Conservation (phyloP, 2,797 vertebrate species). For the Staurois parvus region DNA sequence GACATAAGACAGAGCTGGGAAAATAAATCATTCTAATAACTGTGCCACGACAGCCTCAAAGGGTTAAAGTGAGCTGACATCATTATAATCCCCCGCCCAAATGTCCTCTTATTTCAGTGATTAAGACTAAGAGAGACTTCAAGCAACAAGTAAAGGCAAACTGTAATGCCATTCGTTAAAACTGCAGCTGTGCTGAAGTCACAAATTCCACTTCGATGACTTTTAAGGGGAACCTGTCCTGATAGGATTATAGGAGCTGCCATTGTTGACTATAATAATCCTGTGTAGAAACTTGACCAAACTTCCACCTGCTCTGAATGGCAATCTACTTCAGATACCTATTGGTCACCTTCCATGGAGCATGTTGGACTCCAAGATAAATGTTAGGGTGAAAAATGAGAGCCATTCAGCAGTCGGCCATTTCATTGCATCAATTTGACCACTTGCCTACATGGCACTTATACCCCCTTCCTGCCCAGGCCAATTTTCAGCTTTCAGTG, state of each 20-base stretch:
- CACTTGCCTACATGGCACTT: too few relatives aligned
- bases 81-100: not conserved
- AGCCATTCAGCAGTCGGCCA: not conserved
- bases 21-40: slow-evolving; percentile 46
- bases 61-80: slow-evolving; percentile 17
- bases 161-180: not conserved
- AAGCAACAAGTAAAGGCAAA: not conserved
- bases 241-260: not conserved
- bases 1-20: slow-evolving; percentile 28
- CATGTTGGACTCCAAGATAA: not conserved
- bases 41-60: not conserved
- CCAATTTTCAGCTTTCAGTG: too few relatives aligned
- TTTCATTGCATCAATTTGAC: too few relatives aligned
- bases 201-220: not conserved
- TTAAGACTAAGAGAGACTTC: not conserved
- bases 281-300: not conserved
- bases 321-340: not conserved
- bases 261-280: not conserved
- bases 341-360: not conserved
- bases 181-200: not conserved
- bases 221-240: not conserved
- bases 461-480: too few relatives aligned
- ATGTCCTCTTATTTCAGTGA: not conserved
- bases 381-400: not conserved
- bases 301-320: too few relatives aligned